Base-by-base conservation (phyloP, 1,140 invertebrate genomes). In the Neoseiulus cucumeris region DNA sequence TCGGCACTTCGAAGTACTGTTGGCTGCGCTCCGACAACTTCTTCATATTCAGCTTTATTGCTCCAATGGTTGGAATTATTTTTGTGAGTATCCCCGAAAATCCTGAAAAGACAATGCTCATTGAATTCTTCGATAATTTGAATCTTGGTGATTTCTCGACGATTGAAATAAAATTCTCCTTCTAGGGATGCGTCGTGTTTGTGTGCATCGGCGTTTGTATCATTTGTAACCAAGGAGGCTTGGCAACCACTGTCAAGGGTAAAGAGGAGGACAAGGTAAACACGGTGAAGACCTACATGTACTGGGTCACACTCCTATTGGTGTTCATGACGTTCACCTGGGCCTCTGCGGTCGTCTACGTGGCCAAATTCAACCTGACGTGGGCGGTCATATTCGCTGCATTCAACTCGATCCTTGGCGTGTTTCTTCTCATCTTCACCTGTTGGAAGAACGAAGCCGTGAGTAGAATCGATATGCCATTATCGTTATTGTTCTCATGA, bases 11-110 rank as follows among this genome's bases (percentile, higher is more conserved):
- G 33, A 76, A 79, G 51, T 85, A 90, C 75, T 95, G 90, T 77
- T 96, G 91, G 89, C 80, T 96, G 9, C 79, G 84, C 66, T 84
- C 86, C 14, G 85, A 91, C 71, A 85, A 87, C 72, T 85, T 87
- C 73, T 91, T 93, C 72, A 86, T 93, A 71, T 87, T 91, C 78
- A 87, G 86, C 75, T 95, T 96, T 77, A 86, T 94, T 17, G 87
- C 85, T 65, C 91, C 91, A 28, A 88, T 89, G 44, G 82, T 84
- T 72, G 76, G 86, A 67, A 85, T 95, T 68, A 81, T 93, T 69
- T 70, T 85, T 75, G 82, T 59, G 33, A 59, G 51, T 59, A 59
- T 25, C 22, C 51, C 25, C 33, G 33, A 4, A 9, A 39, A 9
- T 6, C 9, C n/a, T n/a, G n/a, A 39, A 39, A 39, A 39, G 33